phyloP scores from a whole-genome alignment of 2,113 vertebrate genomes.

The Indicator maculatus region DNA sequence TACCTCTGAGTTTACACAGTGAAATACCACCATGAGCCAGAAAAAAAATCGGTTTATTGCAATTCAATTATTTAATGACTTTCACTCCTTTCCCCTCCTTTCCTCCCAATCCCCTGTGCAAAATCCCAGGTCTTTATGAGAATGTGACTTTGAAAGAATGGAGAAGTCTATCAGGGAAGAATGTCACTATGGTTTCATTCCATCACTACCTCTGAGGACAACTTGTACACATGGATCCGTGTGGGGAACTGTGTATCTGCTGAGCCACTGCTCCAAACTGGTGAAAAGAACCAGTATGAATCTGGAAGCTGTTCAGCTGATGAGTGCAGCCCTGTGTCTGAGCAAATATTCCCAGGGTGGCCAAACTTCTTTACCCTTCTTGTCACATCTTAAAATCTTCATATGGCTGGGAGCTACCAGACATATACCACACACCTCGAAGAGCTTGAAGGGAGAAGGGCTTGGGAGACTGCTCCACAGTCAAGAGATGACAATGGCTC shows the following conservation, averaged over 20 bases:
- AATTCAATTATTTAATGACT: slow-evolving; percentile 74
- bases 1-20: slow-evolving; percentile 67
- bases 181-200: not conserved
- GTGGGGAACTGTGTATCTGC: not conserved
- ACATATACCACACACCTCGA: not conserved
- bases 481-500: slow-evolving; percentile 10
- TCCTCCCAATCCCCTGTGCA: not conserved
- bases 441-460: not conserved
- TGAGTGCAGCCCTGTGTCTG: not conserved
- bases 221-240: not conserved
- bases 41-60: slow-evolving; percentile 63
- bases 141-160: not conserved
- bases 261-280: not conserved
- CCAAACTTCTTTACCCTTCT: not conserved
- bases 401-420: not conserved
- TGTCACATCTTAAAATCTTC: slow-evolving; percentile 11
- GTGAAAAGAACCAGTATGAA: not conserved
- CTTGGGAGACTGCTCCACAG: not conserved
- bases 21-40: slow-evolving; percentile 68
- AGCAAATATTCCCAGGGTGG: not conserved
- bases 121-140: slow-evolving; percentile 36
- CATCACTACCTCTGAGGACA: not conserved
- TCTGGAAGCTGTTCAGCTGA: not conserved
- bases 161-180: not conserved
- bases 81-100: not conserved